Conservation (phyloP, 1,140 invertebrate species). For the Aphelinus certus region DNA sequence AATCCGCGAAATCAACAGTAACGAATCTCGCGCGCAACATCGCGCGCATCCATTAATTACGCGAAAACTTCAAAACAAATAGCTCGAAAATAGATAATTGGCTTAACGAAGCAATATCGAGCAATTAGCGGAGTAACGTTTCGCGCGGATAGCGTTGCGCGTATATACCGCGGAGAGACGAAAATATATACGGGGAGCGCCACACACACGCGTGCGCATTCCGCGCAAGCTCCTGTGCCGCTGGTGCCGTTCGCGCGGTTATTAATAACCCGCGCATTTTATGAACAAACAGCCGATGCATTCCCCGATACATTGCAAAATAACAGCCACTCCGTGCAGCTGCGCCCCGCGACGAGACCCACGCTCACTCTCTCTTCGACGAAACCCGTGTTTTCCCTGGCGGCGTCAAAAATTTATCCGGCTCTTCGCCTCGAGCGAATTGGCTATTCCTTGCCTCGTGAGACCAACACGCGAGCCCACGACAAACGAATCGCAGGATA, state of each 20-base stretch:
- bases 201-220: too few relatives aligned
- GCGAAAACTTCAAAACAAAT: not conserved
- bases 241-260: not conserved
- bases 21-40: too few relatives aligned
- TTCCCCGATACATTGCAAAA: conserved; percentile 24
- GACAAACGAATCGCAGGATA: too few relatives aligned
- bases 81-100: conserved; percentile 14
- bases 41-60: too few relatives aligned
- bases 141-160: not conserved
- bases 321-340: conserved; percentile 1
- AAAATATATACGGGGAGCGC: not conserved
- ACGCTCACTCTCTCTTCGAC: too few relatives aligned
- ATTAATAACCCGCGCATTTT: conserved; percentile 31
- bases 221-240: not conserved
- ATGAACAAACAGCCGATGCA: conserved; percentile 30
- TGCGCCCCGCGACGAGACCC: not conserved
- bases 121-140: conserved; percentile 16
- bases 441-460: too few relatives aligned
- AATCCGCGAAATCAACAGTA: too few relatives aligned
- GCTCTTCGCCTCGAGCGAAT: too few relatives aligned
- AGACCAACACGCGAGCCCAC: too few relatives aligned
- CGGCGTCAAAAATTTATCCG: too few relatives aligned
- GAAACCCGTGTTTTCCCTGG: too few relatives aligned
- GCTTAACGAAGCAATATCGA: conserved; percentile 19
- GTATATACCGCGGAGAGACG: too few relatives aligned